These are phyloP conservation scores for Druceiella hillmani DNA, from an alignment of 2,888 invertebrate species.

Conservation along the genomic window DNA sequence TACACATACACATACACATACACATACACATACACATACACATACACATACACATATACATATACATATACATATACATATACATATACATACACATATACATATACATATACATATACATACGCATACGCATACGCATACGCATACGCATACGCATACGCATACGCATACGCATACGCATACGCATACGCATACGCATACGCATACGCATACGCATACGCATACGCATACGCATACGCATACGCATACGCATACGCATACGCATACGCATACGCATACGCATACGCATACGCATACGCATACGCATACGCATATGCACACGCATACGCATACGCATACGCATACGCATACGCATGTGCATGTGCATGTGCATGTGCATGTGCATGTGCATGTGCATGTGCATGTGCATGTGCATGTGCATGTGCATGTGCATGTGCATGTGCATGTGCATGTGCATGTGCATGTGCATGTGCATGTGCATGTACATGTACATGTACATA, in stretches of 20 bases:
- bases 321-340: too few relatives aligned
- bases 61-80: constrained; percentile 1
- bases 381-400: constrained; percentile 1
- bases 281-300: constrained; percentile 1
- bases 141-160: too few relatives aligned
- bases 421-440: constrained; percentile 1
- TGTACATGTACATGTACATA: constrained; percentile 1
- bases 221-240: neutral
- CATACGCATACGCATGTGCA: constrained; percentile 1
- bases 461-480: constrained; percentile 1
- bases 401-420: constrained; percentile 1
- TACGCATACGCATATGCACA: constrained; percentile 1
- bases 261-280: neutral
- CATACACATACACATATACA: constrained; percentile 1
- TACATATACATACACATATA: constrained; percentile 1
- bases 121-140: constrained; percentile 1
- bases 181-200: constrained; percentile 1
- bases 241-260: neutral
- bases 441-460: constrained; percentile 1
- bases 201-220: too few relatives aligned
- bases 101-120: constrained; percentile 1
- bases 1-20: constrained; percentile 1
- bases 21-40: constrained; percentile 1
- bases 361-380: constrained; percentile 1
- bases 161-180: constrained; percentile 1